Percentiles rank a stretch among this genome's conserved stretches.
These are phyloP conservation scores for Ochotona princeps DNA, from an alignment of 2,113 vertebrate species.

Conservation along the genomic window DNA sequence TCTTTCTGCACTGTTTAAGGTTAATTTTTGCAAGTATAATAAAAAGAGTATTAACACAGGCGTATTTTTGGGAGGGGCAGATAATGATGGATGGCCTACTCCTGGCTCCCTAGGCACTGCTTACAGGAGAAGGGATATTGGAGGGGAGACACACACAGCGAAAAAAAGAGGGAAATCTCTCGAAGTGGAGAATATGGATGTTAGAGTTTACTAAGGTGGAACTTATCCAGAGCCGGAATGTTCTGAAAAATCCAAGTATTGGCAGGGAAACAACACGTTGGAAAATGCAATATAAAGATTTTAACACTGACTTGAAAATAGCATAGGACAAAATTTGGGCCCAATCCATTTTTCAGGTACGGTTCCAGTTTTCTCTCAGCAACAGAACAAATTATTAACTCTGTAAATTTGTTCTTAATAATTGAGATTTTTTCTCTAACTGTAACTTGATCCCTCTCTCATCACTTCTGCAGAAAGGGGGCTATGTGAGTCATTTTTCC, in stretches of 20 bases:
- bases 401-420: slow-evolving; percentile 56
- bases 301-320: slow-evolving; percentile 6
- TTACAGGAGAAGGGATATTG: background rate
- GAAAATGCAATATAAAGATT: background rate
- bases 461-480: slow-evolving; percentile 16
- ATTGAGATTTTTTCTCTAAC: slow-evolving; percentile 11
- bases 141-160: too few species aligned
- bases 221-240: background rate
- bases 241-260: background rate
- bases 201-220: background rate
- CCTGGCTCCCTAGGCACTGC: background rate
- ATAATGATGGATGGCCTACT: background rate
- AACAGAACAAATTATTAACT: slow-evolving; percentile 54
- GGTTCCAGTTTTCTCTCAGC: background rate
- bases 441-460: slow-evolving; percentile 59
- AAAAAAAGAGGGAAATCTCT: background rate
- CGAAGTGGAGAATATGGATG: too few species aligned
- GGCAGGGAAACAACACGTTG: background rate
- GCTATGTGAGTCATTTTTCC: slow-evolving; percentile 47
- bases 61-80: too few species aligned
- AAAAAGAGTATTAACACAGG: too few species aligned
- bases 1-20: too few species aligned
- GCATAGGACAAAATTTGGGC: background rate
- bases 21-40: too few species aligned
- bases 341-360: background rate